phyloP scores from a whole-genome alignment of 2,797 vertebrate species.

The Dicrostonyx torquatus region DNA sequence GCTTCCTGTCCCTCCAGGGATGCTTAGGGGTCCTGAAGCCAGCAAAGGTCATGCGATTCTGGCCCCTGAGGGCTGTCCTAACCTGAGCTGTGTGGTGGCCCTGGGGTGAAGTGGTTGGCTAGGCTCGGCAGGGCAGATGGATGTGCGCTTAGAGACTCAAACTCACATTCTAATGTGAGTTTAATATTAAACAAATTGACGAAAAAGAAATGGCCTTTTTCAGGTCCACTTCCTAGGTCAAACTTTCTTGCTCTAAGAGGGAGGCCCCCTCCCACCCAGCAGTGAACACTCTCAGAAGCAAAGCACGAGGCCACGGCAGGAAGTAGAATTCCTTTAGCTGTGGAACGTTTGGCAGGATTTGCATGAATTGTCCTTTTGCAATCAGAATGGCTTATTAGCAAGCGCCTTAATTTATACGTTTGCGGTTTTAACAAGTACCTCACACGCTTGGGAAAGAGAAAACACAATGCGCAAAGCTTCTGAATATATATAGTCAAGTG shows the following conservation, averaged over 20 bases:
- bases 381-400: slow-evolving; percentile 59
- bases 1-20: neutral
- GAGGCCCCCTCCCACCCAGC: neutral
- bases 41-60: neutral
- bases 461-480: neutral
- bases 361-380: slow-evolving; percentile 48
- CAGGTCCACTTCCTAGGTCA: neutral
- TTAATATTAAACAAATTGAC: neutral
- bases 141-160: neutral
- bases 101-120: neutral
- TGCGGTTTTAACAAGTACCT: slow-evolving; percentile 23
- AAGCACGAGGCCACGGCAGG: neutral
- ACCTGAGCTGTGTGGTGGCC: neutral
- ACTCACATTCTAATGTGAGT: neutral
- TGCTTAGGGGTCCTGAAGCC: neutral
- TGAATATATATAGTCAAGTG: neutral
- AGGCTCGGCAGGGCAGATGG: neutral
- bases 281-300: neutral
- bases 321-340: slow-evolving; percentile 22
- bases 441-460: neutral
- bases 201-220: neutral
- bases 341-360: slow-evolving; percentile 48
- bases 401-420: slow-evolving; percentile 14
- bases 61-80: neutral
- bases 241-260: slow-evolving; percentile 1